phyloP scores from a whole-genome alignment of 2,797 vertebrate species.

The Mionectes olivaceus region DNA sequence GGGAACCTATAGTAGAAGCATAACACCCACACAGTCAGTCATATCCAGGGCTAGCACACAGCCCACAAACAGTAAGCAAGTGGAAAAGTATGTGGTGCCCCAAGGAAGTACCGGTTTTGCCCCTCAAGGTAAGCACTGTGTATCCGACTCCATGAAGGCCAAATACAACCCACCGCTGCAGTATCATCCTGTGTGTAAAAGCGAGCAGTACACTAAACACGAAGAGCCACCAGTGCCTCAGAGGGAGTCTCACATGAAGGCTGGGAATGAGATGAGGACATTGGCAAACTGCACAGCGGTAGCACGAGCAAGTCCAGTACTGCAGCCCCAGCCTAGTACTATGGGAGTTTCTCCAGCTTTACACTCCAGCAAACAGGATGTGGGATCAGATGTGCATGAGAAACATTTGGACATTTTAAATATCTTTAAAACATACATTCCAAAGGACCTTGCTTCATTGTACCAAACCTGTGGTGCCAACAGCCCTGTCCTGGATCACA shows the following conservation, averaged over 20 bases:
- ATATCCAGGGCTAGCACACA: constrained; percentile 70
- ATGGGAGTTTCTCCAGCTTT: constrained; percentile 52
- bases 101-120: constrained; percentile 82
- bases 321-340: constrained; percentile 51
- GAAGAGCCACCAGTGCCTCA: constrained; percentile 75
- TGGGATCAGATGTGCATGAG: constrained; percentile 79
- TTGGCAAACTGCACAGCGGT: constrained; percentile 41
- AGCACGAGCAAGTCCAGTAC: constrained; percentile 38
- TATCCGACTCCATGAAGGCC: constrained; percentile 79
- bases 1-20: constrained; percentile 77
- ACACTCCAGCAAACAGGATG: constrained; percentile 81
- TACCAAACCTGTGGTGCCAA: constrained; percentile 94
- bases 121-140: constrained; percentile 83
- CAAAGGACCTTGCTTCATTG: constrained; percentile 90
- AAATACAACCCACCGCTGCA: constrained; percentile 68
- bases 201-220: constrained; percentile 57
- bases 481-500: constrained; percentile 86
- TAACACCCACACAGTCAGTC: constrained; percentile 61
- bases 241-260: constrained; percentile 65
- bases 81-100: constrained; percentile 81
- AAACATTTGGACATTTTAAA: constrained; percentile 86
- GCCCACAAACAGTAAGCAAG: constrained; percentile 71
- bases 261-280: constrained; percentile 71
- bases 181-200: constrained; percentile 69
- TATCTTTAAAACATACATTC: constrained; percentile 92